phyloP scores from a whole-genome alignment of 2,888 invertebrate genomes.

The Herminia tarsipennalis region DNA sequence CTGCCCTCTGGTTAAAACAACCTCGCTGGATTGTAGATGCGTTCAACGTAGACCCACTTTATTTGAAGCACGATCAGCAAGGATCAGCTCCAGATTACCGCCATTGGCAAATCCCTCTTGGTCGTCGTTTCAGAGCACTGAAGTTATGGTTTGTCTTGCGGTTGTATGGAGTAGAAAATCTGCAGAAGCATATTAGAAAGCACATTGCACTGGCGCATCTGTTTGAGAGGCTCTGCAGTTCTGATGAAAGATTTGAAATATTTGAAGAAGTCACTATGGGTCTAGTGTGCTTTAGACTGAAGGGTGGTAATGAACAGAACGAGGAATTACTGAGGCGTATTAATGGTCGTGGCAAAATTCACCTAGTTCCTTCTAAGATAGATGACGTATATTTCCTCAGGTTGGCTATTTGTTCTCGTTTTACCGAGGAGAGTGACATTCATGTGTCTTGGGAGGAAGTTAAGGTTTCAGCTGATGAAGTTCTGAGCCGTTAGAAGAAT shows the following conservation, averaged over 20 bases:
- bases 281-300: constrained; percentile 97
- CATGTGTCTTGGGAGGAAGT: constrained; percentile 95
- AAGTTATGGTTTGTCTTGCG: constrained; percentile 98
- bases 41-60: constrained; percentile 98
- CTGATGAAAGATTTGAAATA: constrained; percentile 95
- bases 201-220: constrained; percentile 94
- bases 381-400: constrained; percentile 94
- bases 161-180: constrained; percentile 94
- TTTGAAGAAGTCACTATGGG: constrained; percentile 96
- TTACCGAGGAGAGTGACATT: constrained; percentile 92
- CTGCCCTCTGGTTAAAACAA: constrained; percentile 98
- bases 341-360: constrained; percentile 96
- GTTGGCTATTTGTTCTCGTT: constrained; percentile 95
- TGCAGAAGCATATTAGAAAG: constrained; percentile 94
- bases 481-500: constrained; percentile 65
- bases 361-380: constrained; percentile 96
- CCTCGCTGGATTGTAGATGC: constrained; percentile 96
- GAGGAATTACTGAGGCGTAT: constrained; percentile 93
- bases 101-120: constrained; percentile 98
- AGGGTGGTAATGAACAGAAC: constrained; percentile 93
- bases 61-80: constrained; percentile 97
- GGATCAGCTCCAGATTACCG: constrained; percentile 96
- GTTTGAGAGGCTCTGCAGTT: constrained; percentile 91
- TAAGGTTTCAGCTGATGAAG: constrained; percentile 89
- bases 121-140: constrained; percentile 95